Percentiles rank a stretch among this genome's conserved stretches.
Conservation (phyloP, 1,140 invertebrate species). For the Luehdorfia chinensis region DNA sequence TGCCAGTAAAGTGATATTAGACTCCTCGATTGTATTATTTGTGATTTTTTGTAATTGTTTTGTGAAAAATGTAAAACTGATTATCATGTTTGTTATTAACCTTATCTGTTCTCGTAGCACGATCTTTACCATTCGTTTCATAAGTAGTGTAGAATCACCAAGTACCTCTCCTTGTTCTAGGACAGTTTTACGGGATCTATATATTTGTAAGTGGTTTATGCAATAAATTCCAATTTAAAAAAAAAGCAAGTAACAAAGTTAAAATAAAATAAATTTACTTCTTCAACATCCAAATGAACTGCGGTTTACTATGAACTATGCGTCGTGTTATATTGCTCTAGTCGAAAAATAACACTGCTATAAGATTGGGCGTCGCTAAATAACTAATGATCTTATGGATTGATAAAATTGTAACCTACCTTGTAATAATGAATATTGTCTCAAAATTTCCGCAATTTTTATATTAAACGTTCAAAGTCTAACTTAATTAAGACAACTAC, state of each 20-base stretch:
- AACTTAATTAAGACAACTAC: conserved; percentile 1
- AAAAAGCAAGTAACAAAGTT: background rate
- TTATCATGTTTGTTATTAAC: background rate
- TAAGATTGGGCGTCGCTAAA: too few relatives aligned
- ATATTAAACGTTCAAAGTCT: background rate
- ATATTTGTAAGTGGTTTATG: conserved; percentile 7
- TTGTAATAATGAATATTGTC: background rate
- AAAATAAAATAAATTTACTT: background rate
- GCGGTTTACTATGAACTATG: too few relatives aligned
- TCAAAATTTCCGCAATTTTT: background rate
- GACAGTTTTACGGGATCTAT: conserved; percentile 1
- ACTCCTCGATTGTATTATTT: conserved; percentile 27
- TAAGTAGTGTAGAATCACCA: conserved; percentile 9
- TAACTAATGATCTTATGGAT: too few relatives aligned
- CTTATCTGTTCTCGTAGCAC: conserved; percentile 15
- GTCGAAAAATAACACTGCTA: background rate
- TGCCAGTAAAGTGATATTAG: conserved; percentile 41
- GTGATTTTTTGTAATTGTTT: conserved; percentile 21
- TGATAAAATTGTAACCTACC: too few relatives aligned
- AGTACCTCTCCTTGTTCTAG: conserved; percentile 6
- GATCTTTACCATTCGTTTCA: conserved; percentile 15
- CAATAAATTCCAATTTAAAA: background rate
- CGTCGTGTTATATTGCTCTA: background rate
- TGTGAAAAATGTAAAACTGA: conserved; percentile 10
- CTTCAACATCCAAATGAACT: too few relatives aligned